A percentile compares a stretch with the other conserved stretches of the same genome.
Conservation (phyloP, 2,113 vertebrate species). For the Cinclus cinclus region DNA sequence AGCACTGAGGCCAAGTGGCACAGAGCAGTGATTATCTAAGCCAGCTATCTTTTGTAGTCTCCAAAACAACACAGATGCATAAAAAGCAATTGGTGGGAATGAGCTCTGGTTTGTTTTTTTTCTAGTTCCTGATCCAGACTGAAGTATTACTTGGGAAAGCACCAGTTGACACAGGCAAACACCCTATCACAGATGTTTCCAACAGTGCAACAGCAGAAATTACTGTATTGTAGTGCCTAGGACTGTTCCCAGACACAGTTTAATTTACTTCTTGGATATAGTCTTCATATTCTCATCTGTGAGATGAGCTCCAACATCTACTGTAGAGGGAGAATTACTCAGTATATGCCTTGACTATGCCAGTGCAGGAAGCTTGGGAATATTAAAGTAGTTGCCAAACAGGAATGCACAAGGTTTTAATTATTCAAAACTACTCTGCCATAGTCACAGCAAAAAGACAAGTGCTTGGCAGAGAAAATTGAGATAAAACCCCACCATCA, state of each 20-base stretch:
- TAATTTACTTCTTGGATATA: constrained; percentile 37
- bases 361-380: not conserved
- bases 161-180: not conserved
- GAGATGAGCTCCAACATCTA: constrained; percentile 1
- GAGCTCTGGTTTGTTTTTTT: not conserved
- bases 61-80: not conserved
- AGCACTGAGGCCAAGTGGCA: not conserved
- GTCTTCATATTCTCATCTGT: constrained; percentile 12
- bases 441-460: constrained; percentile 24
- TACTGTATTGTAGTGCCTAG: not conserved
- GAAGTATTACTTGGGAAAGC: not conserved
- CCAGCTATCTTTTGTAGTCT: not conserved
- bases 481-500: not conserved
- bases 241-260: constrained; percentile 12
- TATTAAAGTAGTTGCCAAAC: constrained; percentile 14
- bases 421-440: constrained; percentile 21
- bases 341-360: not conserved
- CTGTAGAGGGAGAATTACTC: not conserved
- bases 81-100: not conserved
- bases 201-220: not conserved
- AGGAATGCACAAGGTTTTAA: constrained; percentile 43
- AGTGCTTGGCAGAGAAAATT: not conserved
- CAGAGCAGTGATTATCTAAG: not conserved
- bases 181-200: not conserved
- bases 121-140: not conserved